Evolutionary conservation across 1,140 invertebrate genomes (phyloP).

Genomic region (Euwallacea similis): DNA sequence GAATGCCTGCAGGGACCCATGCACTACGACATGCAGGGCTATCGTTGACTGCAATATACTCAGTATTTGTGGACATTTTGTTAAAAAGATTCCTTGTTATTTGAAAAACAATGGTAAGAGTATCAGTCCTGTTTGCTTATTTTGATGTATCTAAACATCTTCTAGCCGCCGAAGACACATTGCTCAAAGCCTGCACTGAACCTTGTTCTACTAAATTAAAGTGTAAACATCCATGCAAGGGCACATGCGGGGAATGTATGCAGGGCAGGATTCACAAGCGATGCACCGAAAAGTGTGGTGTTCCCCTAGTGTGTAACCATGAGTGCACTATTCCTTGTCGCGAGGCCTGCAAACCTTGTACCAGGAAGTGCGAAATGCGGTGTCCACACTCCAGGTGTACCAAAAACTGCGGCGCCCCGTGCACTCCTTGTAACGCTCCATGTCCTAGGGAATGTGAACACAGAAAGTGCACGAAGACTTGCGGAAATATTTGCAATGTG

Average conservation of each 20-base stretch:
- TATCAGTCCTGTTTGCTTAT: not conserved
- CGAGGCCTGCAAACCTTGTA: slow-evolving; percentile 65
- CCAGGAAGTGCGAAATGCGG: slow-evolving; percentile 58
- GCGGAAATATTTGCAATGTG: slow-evolving; percentile 59
- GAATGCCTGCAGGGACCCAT: slow-evolving; percentile 50
- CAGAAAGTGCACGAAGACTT: slow-evolving; percentile 58
- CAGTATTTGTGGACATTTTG: slow-evolving; percentile 55
- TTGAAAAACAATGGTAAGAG: slow-evolving; percentile 8
- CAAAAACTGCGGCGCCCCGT: slow-evolving; percentile 62
- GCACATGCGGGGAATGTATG: slow-evolving; percentile 62
- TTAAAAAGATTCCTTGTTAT: slow-evolving; percentile 44
- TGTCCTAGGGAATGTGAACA: slow-evolving; percentile 56
- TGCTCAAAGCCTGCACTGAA: slow-evolving; percentile 52
- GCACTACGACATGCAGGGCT: slow-evolving; percentile 50
- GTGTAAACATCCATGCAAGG: slow-evolving; percentile 64
- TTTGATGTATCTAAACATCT: not conserved
- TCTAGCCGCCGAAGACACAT: slow-evolving; percentile 29
- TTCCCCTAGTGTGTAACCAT: slow-evolving; percentile 66
- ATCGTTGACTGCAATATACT: slow-evolving; percentile 39
- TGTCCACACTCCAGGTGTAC: slow-evolving; percentile 63
- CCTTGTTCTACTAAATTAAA: slow-evolving; percentile 55
- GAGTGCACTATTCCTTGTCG: slow-evolving; percentile 64
- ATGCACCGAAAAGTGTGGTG: slow-evolving; percentile 64
- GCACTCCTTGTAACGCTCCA: slow-evolving; percentile 55
- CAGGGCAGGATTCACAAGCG: slow-evolving; percentile 64